These are phyloP conservation scores for Aselliscus stoliczkanus DNA, from an alignment of 2,797 vertebrate species.

Conservation along the genomic window DNA sequence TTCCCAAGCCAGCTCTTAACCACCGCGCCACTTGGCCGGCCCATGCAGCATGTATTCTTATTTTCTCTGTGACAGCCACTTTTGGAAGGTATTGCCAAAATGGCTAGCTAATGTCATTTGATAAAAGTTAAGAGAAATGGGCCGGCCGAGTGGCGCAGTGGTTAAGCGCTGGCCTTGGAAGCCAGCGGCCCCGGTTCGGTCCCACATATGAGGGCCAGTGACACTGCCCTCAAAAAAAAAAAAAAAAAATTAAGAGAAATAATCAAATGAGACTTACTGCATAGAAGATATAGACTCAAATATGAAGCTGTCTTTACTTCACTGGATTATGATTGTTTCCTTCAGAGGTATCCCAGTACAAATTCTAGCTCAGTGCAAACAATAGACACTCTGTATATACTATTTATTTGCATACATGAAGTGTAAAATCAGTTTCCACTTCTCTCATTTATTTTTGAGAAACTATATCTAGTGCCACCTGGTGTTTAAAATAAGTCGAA, in stretches of 20 bases:
- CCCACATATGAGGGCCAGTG: no score
- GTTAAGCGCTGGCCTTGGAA: no score
- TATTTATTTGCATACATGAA: background rate
- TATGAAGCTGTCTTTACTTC: background rate
- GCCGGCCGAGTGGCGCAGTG: no score
- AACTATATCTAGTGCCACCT: constrained; percentile 57
- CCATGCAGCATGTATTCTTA: no score
- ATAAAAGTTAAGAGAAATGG: background rate
- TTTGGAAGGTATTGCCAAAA: background rate
- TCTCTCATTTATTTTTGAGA: background rate
- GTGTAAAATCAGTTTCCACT: background rate
- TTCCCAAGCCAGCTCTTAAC: no score
- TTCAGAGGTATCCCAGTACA: background rate
- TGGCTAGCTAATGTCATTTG: background rate
- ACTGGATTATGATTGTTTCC: background rate
- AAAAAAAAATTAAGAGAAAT: background rate
- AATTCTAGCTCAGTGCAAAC: background rate
- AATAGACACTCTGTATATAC: background rate
- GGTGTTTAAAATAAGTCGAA: constrained; percentile 44
- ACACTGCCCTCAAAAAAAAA: no score
- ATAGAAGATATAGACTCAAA: background rate
- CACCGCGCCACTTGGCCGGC: no score
- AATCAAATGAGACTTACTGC: background rate
- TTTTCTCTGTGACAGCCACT: background rate
- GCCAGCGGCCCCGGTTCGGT: no score